Evolutionary conservation across 64 coral and sea anemone genomes (phyloP).

Genomic region (Pocillopora verrucosa): DNA sequence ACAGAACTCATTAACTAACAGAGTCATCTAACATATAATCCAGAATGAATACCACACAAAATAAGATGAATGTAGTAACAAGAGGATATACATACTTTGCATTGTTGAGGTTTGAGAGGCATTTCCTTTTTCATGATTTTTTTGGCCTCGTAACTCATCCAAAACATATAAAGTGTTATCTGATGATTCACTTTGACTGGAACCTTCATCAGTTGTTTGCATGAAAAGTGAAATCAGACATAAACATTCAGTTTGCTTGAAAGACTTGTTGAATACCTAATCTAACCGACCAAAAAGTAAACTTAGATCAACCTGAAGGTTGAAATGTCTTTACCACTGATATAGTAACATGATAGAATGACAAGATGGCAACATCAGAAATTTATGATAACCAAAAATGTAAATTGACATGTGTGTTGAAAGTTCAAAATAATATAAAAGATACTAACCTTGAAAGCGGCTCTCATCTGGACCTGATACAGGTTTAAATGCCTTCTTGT

Average conservation of each 20-base stretch:
- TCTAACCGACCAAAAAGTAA: not conserved
- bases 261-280: not conserved
- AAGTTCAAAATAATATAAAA: not conserved
- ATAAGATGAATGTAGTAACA: not conserved
- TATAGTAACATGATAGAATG: too few species aligned
- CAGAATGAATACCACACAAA: not conserved
- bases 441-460: slow-evolving; percentile 6
- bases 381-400: too few species aligned
- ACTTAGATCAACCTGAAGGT: too few species aligned
- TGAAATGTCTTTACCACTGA: too few species aligned
- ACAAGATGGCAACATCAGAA: too few species aligned
- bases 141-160: slow-evolving; percentile 2
- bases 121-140: slow-evolving; percentile 25
- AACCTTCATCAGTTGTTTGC: not conserved
- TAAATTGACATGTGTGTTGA: not conserved
- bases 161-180: slow-evolving; percentile 23
- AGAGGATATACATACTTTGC: slow-evolving; percentile 23
- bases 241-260: not conserved
- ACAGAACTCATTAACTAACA: too few species aligned
- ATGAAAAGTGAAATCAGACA: not conserved
- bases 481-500: slow-evolving; percentile 29
- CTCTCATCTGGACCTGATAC: slow-evolving; percentile 12
- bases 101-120: not conserved
- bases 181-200: slow-evolving; percentile 14
- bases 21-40: not conserved